A percentile compares a stretch with the other conserved stretches of the same genome.
Evolutionary conservation across 2,888 invertebrate species (phyloP).

Genomic region (Idaea biselata): DNA sequence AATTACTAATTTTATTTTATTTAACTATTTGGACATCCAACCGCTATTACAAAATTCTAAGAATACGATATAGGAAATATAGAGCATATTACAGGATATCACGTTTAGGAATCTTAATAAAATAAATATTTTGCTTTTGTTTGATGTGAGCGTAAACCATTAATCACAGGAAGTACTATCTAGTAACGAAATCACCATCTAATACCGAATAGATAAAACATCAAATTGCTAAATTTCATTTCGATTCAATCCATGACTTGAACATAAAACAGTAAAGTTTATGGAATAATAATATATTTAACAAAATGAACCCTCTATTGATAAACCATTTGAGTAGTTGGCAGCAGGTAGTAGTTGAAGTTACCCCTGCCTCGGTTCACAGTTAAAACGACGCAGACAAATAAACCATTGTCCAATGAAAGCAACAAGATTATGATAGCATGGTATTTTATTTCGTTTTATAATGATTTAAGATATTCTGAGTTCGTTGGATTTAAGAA

Average conservation of each 20-base stretch:
- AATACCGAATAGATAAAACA: too few species aligned
- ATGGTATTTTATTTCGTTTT: slow-evolving; percentile 1
- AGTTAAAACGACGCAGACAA: slow-evolving; percentile 49
- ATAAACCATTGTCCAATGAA: slow-evolving; percentile 52
- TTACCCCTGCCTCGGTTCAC: slow-evolving; percentile 47
- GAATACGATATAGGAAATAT: too few species aligned
- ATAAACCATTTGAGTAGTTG: slow-evolving; percentile 62
- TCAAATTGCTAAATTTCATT: too few species aligned
- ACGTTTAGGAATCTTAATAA: too few species aligned
- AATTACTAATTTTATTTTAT: not conserved
- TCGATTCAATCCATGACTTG: not conserved
- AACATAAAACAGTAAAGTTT: not conserved
- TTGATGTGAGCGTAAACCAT: too few species aligned
- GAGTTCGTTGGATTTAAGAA: too few species aligned
- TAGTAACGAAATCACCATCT: too few species aligned
- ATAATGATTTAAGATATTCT: not conserved
- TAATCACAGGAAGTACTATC: too few species aligned
- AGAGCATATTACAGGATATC: too few species aligned
- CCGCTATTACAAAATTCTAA: too few species aligned
- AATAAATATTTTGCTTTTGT: too few species aligned
- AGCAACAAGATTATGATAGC: not conserved
- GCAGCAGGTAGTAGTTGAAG: slow-evolving; percentile 63
- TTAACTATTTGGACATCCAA: too few species aligned
- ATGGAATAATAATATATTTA: not conserved
- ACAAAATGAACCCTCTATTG: slow-evolving; percentile 49